Conservation (phyloP, 2,888 invertebrate genomes). For the Rhamnusium bicolor region DNA sequence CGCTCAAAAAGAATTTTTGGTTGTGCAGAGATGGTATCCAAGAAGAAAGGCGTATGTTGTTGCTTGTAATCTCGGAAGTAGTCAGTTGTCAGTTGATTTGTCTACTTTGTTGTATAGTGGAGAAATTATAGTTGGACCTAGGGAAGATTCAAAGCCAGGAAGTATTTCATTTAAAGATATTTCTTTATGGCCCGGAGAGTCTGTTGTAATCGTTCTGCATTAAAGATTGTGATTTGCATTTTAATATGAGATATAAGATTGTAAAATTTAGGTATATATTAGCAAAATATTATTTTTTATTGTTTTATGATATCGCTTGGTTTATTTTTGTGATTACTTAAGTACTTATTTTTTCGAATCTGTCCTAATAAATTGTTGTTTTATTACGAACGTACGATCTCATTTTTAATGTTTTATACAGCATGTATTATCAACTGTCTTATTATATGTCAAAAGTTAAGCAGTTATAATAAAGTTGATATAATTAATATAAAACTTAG, state of each 20-base stretch:
- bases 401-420: too few species aligned
- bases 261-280: too few species aligned
- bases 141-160: constrained; percentile 66
- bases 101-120: constrained; percentile 86
- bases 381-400: too few species aligned
- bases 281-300: too few species aligned
- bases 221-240: constrained; percentile 63
- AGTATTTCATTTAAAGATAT: constrained; percentile 74
- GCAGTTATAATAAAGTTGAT: too few species aligned
- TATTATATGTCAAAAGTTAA: too few species aligned
- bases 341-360: background rate
- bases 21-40: constrained; percentile 87
- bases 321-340: background rate
- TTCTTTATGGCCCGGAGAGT: constrained; percentile 75
- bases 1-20: constrained; percentile 76
- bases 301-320: too few species aligned
- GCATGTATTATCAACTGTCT: too few species aligned
- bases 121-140: constrained; percentile 74
- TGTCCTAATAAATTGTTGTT: background rate
- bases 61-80: constrained; percentile 81
- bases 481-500: too few species aligned
- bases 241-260: background rate
- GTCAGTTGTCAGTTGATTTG: constrained; percentile 78
- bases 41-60: constrained; percentile 84
- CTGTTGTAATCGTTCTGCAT: constrained; percentile 77